Percentiles rank a stretch among this genome's conserved stretches.
Evolutionary conservation across 2,888 invertebrate genomes (phyloP).

Genomic region (Mythimna vitellina): DNA sequence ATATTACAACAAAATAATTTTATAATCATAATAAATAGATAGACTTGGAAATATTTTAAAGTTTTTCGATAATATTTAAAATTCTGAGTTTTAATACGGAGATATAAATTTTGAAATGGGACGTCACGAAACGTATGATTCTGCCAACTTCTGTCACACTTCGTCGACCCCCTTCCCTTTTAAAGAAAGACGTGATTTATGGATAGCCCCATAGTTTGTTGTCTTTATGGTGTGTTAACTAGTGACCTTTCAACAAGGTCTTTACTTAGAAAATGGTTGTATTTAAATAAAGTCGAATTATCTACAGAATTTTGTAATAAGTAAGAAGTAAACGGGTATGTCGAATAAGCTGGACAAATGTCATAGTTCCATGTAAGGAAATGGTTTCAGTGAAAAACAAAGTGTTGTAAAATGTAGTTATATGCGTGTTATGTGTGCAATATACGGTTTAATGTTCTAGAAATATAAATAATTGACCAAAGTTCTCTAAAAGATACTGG

Average conservation of each 20-base stretch:
- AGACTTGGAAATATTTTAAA: no score
- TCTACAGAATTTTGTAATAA: conserved; percentile 40
- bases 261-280: conserved; percentile 57
- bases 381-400: conserved; percentile 33
- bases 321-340: conserved; percentile 55
- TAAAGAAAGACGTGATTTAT: no score
- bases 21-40: no score
- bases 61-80: no score
- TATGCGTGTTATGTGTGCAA: conserved; percentile 54
- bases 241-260: conserved; percentile 40
- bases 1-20: no score
- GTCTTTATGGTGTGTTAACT: conserved; percentile 46
- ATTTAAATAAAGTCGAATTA: conserved; percentile 51
- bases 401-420: conserved; percentile 44
- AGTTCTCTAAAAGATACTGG: conserved; percentile 34
- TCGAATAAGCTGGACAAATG: conserved; percentile 46
- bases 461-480: conserved; percentile 45
- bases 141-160: no score
- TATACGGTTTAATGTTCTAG: conserved; percentile 38
- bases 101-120: no score
- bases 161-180: no score
- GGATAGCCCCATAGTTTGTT: conserved; percentile 24
- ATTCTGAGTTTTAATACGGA: no score
- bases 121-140: no score
- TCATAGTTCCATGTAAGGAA: conserved; percentile 38